Evolutionary conservation across 23 tunicate genomes (phyloP).

Genomic region (Botrylloides violaceus): DNA sequence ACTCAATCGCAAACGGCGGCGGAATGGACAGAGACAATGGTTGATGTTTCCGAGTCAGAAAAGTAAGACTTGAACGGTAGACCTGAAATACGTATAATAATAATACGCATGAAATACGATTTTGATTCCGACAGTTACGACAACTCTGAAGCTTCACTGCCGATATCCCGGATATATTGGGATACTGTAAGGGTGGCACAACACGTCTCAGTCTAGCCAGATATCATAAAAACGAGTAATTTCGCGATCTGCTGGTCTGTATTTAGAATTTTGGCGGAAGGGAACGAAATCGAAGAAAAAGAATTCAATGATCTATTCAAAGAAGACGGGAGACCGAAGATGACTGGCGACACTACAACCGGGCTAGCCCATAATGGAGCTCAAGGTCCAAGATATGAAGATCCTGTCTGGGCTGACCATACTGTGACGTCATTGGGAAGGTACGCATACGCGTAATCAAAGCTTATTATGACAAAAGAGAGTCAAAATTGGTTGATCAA

Average conservation of each 20-base stretch:
- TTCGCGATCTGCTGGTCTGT: too few species aligned
- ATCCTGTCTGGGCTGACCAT: constrained; percentile 66
- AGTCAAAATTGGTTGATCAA: background rate
- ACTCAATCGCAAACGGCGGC: background rate
- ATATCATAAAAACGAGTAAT: too few species aligned
- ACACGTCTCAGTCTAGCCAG: too few species aligned
- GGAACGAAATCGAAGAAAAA: constrained; percentile 20
- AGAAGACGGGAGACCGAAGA: constrained; percentile 38
- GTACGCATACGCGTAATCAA: constrained; percentile 22
- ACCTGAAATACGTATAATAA: too few species aligned
- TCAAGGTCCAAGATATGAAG: constrained; percentile 17
- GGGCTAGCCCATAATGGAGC: constrained; percentile 21
- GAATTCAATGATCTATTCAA: constrained; percentile 25
- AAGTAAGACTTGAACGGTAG: too few species aligned
- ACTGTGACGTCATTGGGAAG: constrained; percentile 67
- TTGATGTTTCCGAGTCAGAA: background rate
- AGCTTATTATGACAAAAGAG: background rate
- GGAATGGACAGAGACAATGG: background rate
- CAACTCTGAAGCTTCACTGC: too few species aligned
- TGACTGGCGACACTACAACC: constrained; percentile 18
- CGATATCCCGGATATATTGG: too few species aligned
- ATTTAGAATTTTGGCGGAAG: constrained; percentile 29
- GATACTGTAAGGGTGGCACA: too few species aligned
- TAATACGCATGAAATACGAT: background rate
- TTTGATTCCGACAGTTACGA: background rate